Percentiles rank a stretch among this genome's conserved stretches.
These are phyloP conservation scores for Xanthorhoe spadicearia DNA, from an alignment of 2,888 invertebrate species.

Conservation along the genomic window DNA sequence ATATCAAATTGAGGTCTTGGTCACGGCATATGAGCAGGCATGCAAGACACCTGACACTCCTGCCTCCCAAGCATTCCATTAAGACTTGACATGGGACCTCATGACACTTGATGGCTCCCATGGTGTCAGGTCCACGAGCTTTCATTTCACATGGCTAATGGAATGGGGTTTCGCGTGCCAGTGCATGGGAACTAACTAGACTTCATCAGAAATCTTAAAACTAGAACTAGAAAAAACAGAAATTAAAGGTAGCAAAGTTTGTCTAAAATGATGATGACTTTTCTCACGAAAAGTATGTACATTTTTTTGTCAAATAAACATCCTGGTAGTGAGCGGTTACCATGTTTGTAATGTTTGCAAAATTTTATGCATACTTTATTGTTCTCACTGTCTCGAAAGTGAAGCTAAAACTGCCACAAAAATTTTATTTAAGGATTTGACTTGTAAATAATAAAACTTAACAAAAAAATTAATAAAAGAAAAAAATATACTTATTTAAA, in stretches of 20 bases:
- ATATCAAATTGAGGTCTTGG: constrained; percentile 13
- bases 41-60: constrained; percentile 23
- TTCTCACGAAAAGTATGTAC: no score
- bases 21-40: constrained; percentile 21
- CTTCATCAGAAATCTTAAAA: background rate
- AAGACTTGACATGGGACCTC: constrained; percentile 22
- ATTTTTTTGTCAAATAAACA: no score
- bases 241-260: background rate
- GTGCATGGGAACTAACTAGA: constrained; percentile 10
- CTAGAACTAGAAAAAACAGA: no score
- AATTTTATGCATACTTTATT: no score
- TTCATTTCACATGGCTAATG: constrained; percentile 23
- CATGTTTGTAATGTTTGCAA: no score
- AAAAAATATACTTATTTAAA: no score
- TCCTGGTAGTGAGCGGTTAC: no score
- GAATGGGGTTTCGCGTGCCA: constrained; percentile 11
- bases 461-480: no score
- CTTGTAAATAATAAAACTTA: no score
- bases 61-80: constrained; percentile 21
- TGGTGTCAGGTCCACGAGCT: constrained; percentile 27
- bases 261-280: background rate
- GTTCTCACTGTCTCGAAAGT: no score
- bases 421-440: no score
- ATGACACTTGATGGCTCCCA: constrained; percentile 23
- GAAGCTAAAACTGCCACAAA: no score